These are phyloP conservation scores for Nomada ferruginata DNA, from an alignment of 2,888 invertebrate species.

Conservation along the genomic window DNA sequence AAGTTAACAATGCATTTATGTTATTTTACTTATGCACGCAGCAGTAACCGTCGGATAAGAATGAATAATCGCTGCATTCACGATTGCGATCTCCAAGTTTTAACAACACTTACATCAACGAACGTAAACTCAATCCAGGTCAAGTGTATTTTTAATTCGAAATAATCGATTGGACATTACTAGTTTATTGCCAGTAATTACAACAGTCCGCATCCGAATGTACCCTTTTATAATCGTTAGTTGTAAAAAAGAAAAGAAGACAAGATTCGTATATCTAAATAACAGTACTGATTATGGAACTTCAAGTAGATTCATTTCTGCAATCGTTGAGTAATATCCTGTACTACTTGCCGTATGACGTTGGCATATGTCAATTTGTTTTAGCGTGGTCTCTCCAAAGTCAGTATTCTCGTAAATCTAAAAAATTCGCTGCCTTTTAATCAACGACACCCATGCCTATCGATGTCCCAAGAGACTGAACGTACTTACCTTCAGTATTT, in stretches of 20 bases:
- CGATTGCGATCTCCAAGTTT: not conserved
- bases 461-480: slow-evolving; percentile 20
- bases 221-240: too few species aligned
- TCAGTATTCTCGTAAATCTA: slow-evolving; percentile 87
- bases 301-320: slow-evolving; percentile 63
- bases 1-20: too few species aligned
- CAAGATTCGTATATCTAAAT: not conserved
- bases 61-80: too few species aligned
- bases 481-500: slow-evolving; percentile 86
- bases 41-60: not conserved
- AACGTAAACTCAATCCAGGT: not conserved
- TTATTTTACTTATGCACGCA: not conserved
- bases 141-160: not conserved
- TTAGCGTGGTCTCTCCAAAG: slow-evolving; percentile 89
- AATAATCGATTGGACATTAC: not conserved
- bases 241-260: too few species aligned
- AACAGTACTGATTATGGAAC: not conserved
- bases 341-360: slow-evolving; percentile 85
- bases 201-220: not conserved
- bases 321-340: slow-evolving; percentile 89
- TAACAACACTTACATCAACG: not conserved
- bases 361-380: slow-evolving; percentile 90
- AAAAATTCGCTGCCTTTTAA: slow-evolving; percentile 47
- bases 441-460: not conserved
- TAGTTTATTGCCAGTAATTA: not conserved